These are phyloP conservation scores for Phymatocera aterrima DNA, from an alignment of 2,888 invertebrate genomes.

Conservation along the genomic window DNA sequence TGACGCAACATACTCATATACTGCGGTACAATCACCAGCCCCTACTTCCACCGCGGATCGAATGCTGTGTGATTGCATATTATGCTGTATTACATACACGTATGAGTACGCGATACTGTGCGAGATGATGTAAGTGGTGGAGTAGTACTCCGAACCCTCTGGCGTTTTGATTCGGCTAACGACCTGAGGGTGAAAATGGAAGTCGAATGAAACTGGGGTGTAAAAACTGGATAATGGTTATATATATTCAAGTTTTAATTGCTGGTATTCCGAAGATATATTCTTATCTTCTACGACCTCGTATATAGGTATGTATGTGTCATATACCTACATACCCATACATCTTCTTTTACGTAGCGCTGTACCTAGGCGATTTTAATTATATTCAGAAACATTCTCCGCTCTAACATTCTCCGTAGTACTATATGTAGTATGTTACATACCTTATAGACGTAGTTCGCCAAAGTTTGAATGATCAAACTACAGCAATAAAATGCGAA, in stretches of 20 bases:
- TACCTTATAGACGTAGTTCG: background rate
- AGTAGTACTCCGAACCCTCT: background rate
- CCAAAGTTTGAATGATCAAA: conserved; percentile 1
- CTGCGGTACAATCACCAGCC: background rate
- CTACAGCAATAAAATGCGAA: background rate
- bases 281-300: background rate
- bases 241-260: conserved; percentile 33
- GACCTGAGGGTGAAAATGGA: conserved; percentile 20
- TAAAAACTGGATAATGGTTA: conserved; percentile 18
- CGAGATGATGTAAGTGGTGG: background rate
- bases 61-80: conserved; percentile 1
- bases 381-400: background rate
- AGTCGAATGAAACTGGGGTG: conserved; percentile 1
- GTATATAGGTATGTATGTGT: no score
- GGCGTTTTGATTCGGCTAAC: conserved; percentile 1
- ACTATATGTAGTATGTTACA: background rate
- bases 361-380: background rate
- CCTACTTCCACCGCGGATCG: background rate
- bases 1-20: no score
- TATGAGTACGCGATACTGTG: background rate
- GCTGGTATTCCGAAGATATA: conserved; percentile 1
- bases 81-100: background rate
- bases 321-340: background rate
- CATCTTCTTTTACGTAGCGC: background rate
- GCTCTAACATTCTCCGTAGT: background rate